Evolutionary conservation across 2,888 invertebrate species (phyloP).

Genomic region (Parasteatoda lunata): DNA sequence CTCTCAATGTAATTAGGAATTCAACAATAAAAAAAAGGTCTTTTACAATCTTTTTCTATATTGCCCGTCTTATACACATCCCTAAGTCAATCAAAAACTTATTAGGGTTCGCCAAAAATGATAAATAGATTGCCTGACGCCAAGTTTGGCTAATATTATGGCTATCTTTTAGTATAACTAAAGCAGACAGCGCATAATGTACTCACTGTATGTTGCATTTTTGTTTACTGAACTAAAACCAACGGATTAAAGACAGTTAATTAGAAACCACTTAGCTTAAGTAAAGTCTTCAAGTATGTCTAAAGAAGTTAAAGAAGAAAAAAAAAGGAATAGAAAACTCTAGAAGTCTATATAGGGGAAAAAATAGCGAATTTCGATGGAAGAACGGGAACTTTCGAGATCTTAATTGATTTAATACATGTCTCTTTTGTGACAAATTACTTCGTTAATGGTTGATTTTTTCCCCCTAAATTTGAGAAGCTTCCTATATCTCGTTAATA

Average conservation of each 20-base stretch:
- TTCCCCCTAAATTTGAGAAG: neutral
- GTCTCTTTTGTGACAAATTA: conserved; percentile 44
- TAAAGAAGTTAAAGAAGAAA: conserved; percentile 1
- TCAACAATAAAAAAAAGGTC: too few relatives aligned
- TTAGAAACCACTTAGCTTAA: conserved; percentile 31
- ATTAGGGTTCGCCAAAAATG: neutral
- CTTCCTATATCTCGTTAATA: conserved; percentile 13
- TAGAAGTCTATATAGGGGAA: neutral
- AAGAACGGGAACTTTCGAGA: conserved; percentile 15
- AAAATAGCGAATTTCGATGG: conserved; percentile 2
- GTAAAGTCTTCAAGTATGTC: conserved; percentile 5
- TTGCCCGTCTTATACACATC: neutral
- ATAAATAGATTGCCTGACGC: neutral
- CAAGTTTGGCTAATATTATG: neutral
- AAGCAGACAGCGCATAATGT: neutral
- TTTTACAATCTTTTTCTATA: too few relatives aligned
- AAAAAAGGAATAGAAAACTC: neutral
- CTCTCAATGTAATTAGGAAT: too few relatives aligned
- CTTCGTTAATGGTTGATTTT: conserved; percentile 41
- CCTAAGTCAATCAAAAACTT: neutral
- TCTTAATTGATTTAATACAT: conserved; percentile 52
- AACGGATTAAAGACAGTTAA: neutral
- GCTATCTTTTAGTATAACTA: conserved; percentile 5
- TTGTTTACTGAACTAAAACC: neutral
- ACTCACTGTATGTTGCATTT: neutral